Percentiles rank a stretch among this genome's conserved stretches.
Conservation (phyloP, 2,113 vertebrate genomes). For the Camelus bactrianus region DNA sequence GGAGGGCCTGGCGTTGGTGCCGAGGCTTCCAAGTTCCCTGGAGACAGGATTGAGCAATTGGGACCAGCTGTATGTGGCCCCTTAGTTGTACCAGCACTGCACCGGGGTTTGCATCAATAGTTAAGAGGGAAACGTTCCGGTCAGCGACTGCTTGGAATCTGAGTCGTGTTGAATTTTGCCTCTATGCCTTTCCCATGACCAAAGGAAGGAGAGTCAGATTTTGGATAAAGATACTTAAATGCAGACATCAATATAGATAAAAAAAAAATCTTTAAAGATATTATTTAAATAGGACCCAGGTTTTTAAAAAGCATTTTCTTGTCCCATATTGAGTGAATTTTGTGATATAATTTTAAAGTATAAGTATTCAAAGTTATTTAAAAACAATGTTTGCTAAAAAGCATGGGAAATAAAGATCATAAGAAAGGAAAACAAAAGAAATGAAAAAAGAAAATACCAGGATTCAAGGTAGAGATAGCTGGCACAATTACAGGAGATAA, state of each 20-base stretch:
- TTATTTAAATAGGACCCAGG: neutral
- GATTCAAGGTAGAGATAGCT: neutral
- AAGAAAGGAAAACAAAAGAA: neutral
- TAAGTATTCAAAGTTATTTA: neutral
- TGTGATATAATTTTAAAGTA: neutral
- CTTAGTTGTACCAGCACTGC: neutral
- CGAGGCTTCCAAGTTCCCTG: neutral
- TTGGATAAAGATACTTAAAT: neutral
- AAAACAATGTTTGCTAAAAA: neutral
- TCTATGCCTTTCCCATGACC: neutral
- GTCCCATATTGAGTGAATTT: neutral
- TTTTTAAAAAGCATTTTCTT: neutral
- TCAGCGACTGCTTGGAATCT: neutral
- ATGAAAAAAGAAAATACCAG: neutral
- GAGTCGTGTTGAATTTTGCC: neutral
- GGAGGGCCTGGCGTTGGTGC: neutral
- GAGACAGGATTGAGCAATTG: neutral
- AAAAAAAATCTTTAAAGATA: neutral
- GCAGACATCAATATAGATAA: neutral
- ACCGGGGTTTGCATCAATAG: neutral
- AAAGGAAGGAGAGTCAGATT: neutral
- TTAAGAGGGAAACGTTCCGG: neutral
- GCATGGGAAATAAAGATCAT: neutral
- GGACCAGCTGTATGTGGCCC: neutral
- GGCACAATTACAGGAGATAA: neutral